phyloP scores from a whole-genome alignment of 2,888 invertebrate genomes.

The Lypha dubia region DNA sequence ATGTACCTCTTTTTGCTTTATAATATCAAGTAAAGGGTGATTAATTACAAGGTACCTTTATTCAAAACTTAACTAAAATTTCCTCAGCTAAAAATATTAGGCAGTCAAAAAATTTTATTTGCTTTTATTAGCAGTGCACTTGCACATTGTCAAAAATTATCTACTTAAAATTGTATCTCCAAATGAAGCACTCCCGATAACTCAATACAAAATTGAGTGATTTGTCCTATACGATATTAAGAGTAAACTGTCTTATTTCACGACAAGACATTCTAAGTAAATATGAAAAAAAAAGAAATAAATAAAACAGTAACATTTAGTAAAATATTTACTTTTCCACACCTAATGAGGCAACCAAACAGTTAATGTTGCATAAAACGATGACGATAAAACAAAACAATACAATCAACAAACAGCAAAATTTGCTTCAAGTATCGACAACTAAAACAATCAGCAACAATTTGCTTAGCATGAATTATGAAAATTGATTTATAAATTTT shows the following conservation, averaged over 20 bases:
- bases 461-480: conserved; percentile 14
- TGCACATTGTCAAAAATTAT: too few species aligned
- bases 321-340: conserved; percentile 69
- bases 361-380: conserved; percentile 66
- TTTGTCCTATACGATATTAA: conserved; percentile 10
- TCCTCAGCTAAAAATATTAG: too few species aligned
- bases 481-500: conserved; percentile 43
- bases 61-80: too few species aligned
- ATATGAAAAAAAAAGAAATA: conserved; percentile 40
- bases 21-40: neutral
- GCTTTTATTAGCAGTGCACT: too few species aligned
- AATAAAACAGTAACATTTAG: conserved; percentile 58
- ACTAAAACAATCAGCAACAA: conserved; percentile 25
- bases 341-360: conserved; percentile 70
- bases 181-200: neutral
- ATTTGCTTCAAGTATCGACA: conserved; percentile 12
- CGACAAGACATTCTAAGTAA: conserved; percentile 62
- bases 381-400: conserved; percentile 24
- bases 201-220: conserved; percentile 22
- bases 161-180: neutral
- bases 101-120: neutral
- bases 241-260: conserved; percentile 30
- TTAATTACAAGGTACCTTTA: neutral
- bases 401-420: conserved; percentile 2
- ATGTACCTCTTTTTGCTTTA: conserved; percentile 4